Evolutionary conservation across 2,797 vertebrate genomes (phyloP).

Genomic region (Neosalanx taihuensis): DNA sequence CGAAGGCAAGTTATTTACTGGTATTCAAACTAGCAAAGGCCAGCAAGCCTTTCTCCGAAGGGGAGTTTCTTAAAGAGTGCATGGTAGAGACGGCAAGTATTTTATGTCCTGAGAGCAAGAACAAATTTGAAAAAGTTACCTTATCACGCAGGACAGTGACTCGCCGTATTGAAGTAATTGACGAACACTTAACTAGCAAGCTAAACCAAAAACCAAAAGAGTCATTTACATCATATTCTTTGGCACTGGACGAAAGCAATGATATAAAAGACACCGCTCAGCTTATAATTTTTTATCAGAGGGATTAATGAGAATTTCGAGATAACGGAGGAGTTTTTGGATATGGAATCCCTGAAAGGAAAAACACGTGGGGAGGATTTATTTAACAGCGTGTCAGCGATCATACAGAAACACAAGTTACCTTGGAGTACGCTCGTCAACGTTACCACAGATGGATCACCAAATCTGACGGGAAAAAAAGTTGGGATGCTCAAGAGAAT

Average conservation of each 20-base stretch:
- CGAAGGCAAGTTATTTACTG: background rate
- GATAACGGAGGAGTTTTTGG: no score
- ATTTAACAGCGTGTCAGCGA: background rate
- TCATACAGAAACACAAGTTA: background rate
- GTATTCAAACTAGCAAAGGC: background rate
- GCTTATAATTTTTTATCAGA: constrained; percentile 11
- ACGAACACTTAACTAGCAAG: no score
- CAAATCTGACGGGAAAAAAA: no score
- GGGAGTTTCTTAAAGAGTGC: no score
- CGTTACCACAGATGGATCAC: background rate
- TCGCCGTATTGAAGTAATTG: no score
- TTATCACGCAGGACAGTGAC: no score
- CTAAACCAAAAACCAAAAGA: constrained; percentile 5
- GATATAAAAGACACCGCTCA: constrained; percentile 15
- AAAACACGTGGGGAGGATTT: no score
- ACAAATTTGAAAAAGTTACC: constrained; percentile 12
- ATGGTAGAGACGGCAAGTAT: no score
- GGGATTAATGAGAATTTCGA: no score
- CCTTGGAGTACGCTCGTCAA: background rate
- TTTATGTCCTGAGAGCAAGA: constrained; percentile 8
- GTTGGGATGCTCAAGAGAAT: no score
- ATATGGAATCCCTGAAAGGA: no score
- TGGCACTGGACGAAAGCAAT: constrained; percentile 6
- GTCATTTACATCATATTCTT: background rate
- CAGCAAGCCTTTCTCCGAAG: no score